Evolutionary conservation across 2,888 invertebrate genomes (phyloP).

Genomic region (Lasioglossum malachurum): DNA sequence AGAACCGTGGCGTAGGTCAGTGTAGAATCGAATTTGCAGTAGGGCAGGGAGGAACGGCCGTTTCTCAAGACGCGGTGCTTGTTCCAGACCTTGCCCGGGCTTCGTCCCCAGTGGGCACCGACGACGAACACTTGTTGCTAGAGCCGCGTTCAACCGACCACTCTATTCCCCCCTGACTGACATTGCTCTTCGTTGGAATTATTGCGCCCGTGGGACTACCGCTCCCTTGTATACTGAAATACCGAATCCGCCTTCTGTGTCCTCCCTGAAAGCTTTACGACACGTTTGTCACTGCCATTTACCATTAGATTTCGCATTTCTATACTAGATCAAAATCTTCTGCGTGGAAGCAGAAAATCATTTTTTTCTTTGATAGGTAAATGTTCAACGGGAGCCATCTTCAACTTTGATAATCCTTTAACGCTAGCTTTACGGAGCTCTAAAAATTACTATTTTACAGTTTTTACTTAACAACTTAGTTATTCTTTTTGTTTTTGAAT

Average conservation of each 20-base stretch:
- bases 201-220: slow-evolving; percentile 8
- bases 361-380: background rate
- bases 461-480: no score
- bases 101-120: slow-evolving; percentile 35
- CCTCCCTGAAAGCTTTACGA: background rate
- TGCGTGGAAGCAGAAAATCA: background rate
- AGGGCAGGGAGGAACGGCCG: slow-evolving; percentile 21
- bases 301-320: background rate
- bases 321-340: no score
- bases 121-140: slow-evolving; percentile 69
- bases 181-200: slow-evolving; percentile 24
- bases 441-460: no score
- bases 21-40: slow-evolving; percentile 35
- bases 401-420: background rate
- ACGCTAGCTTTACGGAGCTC: no score
- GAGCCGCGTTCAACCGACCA: slow-evolving; percentile 37
- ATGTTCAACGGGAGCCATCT: no score
- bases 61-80: background rate
- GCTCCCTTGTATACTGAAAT: background rate
- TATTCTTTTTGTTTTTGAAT: no score
- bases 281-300: background rate
- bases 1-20: slow-evolving; percentile 45
- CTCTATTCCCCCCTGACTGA: background rate
- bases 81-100: slow-evolving; percentile 1
- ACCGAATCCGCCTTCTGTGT: background rate